Evolutionary conservation across 2,797 vertebrate species (phyloP).

Genomic region (Acipenser oxyrinchus): DNA sequence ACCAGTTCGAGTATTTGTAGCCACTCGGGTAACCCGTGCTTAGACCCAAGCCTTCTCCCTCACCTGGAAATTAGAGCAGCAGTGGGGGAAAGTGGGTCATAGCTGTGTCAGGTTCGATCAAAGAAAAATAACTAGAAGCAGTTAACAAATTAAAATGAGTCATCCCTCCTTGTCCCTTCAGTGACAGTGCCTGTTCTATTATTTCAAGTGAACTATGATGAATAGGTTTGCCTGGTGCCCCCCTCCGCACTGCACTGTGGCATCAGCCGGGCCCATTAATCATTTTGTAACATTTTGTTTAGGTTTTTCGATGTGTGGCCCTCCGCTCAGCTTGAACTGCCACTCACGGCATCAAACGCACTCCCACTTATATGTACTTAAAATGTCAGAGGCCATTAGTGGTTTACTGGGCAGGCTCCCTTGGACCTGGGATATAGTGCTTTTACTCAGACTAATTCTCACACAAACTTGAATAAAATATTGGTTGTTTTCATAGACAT

Average conservation of each 20-base stretch:
- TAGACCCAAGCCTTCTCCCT: too few species aligned
- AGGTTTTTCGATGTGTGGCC: neutral
- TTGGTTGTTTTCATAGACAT: neutral
- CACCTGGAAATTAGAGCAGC: too few species aligned
- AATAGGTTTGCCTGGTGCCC: slow-evolving; percentile 23
- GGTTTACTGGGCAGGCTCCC: slow-evolving; percentile 10
- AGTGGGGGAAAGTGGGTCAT: neutral
- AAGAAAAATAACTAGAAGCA: neutral
- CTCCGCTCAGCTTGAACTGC: slow-evolving; percentile 21
- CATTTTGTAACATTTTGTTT: slow-evolving; percentile 11
- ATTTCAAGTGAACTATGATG: slow-evolving; percentile 6
- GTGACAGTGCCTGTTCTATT: slow-evolving; percentile 24
- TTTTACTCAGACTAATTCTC: neutral
- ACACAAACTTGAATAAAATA: neutral
- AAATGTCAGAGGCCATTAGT: slow-evolving; percentile 15
- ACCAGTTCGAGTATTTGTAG: too few species aligned
- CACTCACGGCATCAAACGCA: slow-evolving; percentile 17
- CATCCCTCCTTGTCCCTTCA: neutral
- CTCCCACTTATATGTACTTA: slow-evolving; percentile 23
- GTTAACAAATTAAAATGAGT: neutral
- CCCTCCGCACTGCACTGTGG: slow-evolving; percentile 18
- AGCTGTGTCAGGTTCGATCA: neutral
- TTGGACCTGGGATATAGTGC: neutral
- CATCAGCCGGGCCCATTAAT: slow-evolving; percentile 23
- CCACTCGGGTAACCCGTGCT: too few species aligned